A percentile compares a stretch with the other conserved stretches of the same genome.
Evolutionary conservation across 1,140 invertebrate species (phyloP).

Genomic region (Camponotus pennsylvanicus): DNA sequence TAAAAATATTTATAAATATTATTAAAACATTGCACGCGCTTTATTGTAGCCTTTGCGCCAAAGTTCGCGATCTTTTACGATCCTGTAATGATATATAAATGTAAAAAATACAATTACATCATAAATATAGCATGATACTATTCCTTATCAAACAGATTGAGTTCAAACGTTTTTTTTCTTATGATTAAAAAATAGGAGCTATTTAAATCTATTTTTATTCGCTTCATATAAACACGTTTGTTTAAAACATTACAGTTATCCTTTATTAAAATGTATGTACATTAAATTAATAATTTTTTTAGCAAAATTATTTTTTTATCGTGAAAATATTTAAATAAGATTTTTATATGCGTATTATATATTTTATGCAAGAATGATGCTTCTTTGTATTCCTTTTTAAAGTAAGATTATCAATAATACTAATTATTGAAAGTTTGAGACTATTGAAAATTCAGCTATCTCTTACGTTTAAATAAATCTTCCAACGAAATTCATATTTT

Average conservation of each 20-base stretch:
- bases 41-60: neutral
- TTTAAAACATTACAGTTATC: neutral
- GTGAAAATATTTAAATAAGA: neutral
- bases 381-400: neutral
- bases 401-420: neutral
- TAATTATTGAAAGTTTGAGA: neutral
- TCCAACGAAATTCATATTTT: too few species aligned
- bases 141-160: neutral
- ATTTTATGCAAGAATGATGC: neutral
- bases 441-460: too few species aligned
- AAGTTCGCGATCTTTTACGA: neutral
- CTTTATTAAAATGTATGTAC: neutral
- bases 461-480: too few species aligned
- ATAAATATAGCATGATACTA: neutral
- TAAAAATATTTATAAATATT: too few species aligned
- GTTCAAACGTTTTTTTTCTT: neutral
- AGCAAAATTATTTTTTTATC: neutral
- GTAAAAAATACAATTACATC: constrained; percentile 1
- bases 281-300: neutral
- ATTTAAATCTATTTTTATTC: neutral
- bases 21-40: too few species aligned
- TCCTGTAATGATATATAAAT: constrained; percentile 4
- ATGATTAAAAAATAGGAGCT: neutral
- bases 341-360: neutral
- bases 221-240: neutral